phyloP scores from a whole-genome alignment of 2,113 vertebrate genomes.

The Melanostigma gelatinosum region DNA sequence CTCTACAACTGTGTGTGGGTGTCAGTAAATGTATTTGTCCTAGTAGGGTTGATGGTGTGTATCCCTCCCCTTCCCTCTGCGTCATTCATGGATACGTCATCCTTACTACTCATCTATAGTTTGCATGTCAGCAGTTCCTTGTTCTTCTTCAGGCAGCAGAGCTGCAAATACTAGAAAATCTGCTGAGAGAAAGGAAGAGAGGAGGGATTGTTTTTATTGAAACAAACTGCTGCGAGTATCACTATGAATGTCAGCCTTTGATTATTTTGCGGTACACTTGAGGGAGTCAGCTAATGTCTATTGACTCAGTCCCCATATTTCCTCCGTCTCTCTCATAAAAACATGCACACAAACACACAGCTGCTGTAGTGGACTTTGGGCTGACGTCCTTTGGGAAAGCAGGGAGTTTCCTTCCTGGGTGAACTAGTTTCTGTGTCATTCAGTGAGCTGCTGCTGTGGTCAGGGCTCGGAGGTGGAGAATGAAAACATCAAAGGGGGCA shows the following conservation, averaged over 20 bases:
- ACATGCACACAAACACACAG: constrained; percentile 48
- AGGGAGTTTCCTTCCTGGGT: constrained; percentile 77
- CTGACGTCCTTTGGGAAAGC: constrained; percentile 51
- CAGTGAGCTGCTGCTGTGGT: constrained; percentile 31
- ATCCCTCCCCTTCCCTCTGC: constrained; percentile 22
- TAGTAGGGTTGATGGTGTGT: constrained; percentile 4
- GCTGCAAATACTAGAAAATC: constrained; percentile 3
- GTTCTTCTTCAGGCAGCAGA: constrained; percentile 6
- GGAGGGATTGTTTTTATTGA: constrained; percentile 39
- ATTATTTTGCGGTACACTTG: constrained; percentile 25
- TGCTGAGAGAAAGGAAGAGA: constrained; percentile 24
- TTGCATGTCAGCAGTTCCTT: constrained; percentile 35
- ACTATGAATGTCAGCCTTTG: constrained; percentile 47
- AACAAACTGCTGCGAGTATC: constrained; percentile 41
- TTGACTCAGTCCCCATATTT: constrained; percentile 47
- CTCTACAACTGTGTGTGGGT: constrained; percentile 41
- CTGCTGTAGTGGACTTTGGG: constrained; percentile 65
- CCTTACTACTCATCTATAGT: constrained; percentile 18
- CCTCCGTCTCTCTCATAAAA: constrained; percentile 20
- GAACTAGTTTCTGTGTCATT: constrained; percentile 56
- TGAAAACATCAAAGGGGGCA: constrained; percentile 39
- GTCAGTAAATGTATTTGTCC: constrained; percentile 21
- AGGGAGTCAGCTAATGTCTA: constrained; percentile 37
- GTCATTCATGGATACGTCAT: constrained; percentile 56
- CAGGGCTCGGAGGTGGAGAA: constrained; percentile 48